Evolutionary conservation across 2,113 vertebrate genomes (phyloP).

Genomic region (Eidolon helvum): DNA sequence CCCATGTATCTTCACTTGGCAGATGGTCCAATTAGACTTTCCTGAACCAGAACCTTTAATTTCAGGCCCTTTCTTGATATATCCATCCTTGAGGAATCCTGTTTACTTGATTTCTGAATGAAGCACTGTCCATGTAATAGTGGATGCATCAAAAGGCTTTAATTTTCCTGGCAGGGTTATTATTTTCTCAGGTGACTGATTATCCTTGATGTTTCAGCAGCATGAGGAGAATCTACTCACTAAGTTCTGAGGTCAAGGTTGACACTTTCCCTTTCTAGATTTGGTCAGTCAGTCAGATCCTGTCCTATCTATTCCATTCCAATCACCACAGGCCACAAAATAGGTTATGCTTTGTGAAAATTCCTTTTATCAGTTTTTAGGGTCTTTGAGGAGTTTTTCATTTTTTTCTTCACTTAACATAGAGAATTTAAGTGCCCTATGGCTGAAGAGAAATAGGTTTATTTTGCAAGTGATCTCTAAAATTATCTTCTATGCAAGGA

Average conservation of each 20-base stretch:
- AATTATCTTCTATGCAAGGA: neutral
- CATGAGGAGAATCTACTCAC: neutral
- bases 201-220: conserved; percentile 16
- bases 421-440: neutral
- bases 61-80: neutral
- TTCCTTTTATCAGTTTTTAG: neutral
- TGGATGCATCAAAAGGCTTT: conserved; percentile 32
- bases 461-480: neutral
- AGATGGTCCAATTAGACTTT: neutral
- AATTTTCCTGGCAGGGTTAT: conserved; percentile 48
- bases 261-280: neutral
- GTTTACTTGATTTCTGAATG: neutral
- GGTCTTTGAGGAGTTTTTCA: neutral
- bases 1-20: neutral
- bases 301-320: neutral
- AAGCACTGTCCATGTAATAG: neutral
- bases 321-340: neutral
- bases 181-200: conserved; percentile 78
- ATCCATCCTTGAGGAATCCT: neutral
- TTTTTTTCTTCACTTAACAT: neutral
- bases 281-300: neutral
- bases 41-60: neutral
- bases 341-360: neutral
- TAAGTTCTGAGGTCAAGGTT: neutral
- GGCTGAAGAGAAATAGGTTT: neutral